Evolutionary conservation across 2,888 invertebrate species (phyloP).

Genomic region (Lamellibrachia columna): DNA sequence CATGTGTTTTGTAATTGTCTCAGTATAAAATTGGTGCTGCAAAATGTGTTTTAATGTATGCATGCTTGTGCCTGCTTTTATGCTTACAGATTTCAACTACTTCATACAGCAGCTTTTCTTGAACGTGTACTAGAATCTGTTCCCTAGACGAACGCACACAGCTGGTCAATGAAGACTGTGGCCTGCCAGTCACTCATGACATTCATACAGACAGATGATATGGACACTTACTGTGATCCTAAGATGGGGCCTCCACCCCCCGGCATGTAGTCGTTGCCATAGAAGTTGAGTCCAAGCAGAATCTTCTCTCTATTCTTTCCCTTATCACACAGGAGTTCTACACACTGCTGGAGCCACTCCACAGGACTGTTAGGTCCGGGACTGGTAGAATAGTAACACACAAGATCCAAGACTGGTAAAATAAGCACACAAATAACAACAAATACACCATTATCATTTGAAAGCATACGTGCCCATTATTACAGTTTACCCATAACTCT

Average conservation of each 20-base stretch:
- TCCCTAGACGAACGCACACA: too few relatives aligned
- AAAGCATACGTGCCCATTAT: too few relatives aligned
- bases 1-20: background rate
- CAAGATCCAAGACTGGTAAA: conserved; percentile 74
- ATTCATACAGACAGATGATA: too few relatives aligned
- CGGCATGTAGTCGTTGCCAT: conserved; percentile 87
- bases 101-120: too few relatives aligned
- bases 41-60: background rate
- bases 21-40: background rate
- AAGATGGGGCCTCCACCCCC: conserved; percentile 83
- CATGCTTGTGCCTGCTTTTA: too few relatives aligned
- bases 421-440: background rate
- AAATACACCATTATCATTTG: background rate
- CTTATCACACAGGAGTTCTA: conserved; percentile 72
- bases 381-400: conserved; percentile 63
- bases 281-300: conserved; percentile 90
- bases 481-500: too few relatives aligned
- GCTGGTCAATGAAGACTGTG: too few relatives aligned
- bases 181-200: too few relatives aligned
- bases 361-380: conserved; percentile 89
- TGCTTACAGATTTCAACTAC: too few relatives aligned
- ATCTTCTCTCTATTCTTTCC: conserved; percentile 77
- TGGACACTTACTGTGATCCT: conserved; percentile 74
- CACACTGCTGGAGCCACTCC: conserved; percentile 81
- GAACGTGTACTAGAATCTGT: too few relatives aligned